Evolutionary conservation across 2,888 invertebrate genomes (phyloP).

Genomic region (Ernsta delagoae): DNA sequence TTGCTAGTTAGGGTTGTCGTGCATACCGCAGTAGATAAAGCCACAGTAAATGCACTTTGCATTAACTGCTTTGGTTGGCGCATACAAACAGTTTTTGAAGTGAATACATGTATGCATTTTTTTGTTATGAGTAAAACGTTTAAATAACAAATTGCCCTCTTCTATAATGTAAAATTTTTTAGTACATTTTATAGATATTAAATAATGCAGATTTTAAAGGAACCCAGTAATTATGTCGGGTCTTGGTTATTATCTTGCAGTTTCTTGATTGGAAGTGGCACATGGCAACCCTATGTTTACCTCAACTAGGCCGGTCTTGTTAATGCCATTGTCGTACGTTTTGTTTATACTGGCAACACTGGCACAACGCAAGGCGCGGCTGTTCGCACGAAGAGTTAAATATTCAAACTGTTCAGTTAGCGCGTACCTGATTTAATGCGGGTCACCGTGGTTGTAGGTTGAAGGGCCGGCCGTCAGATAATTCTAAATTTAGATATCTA

Average conservation of each 20-base stretch:
- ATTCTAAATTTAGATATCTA: constrained; percentile 28
- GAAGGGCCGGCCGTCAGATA: constrained; percentile 21
- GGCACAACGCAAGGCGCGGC: constrained; percentile 23
- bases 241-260: no score
- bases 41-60: background rate
- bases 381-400: constrained; percentile 30
- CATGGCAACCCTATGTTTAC: constrained; percentile 49
- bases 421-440: constrained; percentile 35
- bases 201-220: no score
- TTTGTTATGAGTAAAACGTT: no score
- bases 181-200: no score
- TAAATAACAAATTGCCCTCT: no score
- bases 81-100: no score
- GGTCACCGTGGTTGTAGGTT: constrained; percentile 35
- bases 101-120: no score
- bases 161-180: no score
- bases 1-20: constrained; percentile 20
- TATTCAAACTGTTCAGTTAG: constrained; percentile 34
- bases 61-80: no score
- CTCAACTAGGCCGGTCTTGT: constrained; percentile 79
- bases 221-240: no score
- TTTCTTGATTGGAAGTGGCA: background rate
- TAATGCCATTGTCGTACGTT: constrained; percentile 70
- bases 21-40: background rate
- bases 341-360: constrained; percentile 55